Base-by-base conservation (phyloP, 1,140 invertebrate species). In the Pseudachorutes palmiensis region DNA sequence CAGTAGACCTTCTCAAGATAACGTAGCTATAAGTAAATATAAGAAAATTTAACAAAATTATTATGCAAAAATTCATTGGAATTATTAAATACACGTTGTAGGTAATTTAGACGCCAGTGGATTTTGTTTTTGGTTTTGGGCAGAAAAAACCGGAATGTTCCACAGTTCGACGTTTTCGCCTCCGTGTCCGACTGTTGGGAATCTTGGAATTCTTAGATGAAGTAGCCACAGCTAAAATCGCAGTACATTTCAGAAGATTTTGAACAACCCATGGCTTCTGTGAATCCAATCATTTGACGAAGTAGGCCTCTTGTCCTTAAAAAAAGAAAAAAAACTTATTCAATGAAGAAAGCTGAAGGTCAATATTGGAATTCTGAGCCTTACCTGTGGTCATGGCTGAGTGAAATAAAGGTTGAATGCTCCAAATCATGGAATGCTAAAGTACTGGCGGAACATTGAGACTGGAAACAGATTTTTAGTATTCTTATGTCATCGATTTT, bases 291-390 rank as follows among this genome's bases (percentile, higher is more conserved):
- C 2, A 77, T 51, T 61, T 78, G 76, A 19, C 73, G 61, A 65
- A 77, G 74, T 1, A 74, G 51, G 19, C 74, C 68, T 66, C 71
- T 72, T 41, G 76, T 74, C 66, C 77, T 77, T 49, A 33, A 65
- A 68, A 59, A 31, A 32, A 66, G 65, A 66, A 48, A 33, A 70
- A 66, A 63, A 58, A 58, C 9, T 29, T 58, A 58, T 22, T 9
- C 24, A 29, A 22, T 58, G n/a, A 58, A 36, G 30, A 30, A 33
- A 33, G 31, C 3, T 33, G 14, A 22, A 9, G 30, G 14, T 29
- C 9, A 31, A 31, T 28, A 12, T 24, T 16, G 19, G 9, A 5
- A 9, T 30, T 22, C 32, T 9, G n/a, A 28, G 31, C 2, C 45
- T 67, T 70, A 73, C 71, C 69, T 61, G 49, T 73, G 72, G 32